Conservation (phyloP, 2,888 invertebrate species). For the Fissipunctia ypsillon region DNA sequence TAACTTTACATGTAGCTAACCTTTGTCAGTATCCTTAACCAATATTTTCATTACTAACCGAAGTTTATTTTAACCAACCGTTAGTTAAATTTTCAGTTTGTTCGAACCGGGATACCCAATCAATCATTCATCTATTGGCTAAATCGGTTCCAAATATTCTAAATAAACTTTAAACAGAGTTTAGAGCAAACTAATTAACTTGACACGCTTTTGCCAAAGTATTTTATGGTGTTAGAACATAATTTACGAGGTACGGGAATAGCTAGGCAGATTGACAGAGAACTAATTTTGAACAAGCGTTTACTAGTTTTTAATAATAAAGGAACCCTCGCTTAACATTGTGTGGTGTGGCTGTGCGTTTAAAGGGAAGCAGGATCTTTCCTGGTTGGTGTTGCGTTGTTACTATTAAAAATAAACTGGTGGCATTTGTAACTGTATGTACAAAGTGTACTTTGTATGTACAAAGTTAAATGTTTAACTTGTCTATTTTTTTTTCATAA, state of each 20-base stretch:
- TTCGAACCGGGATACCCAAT: slow-evolving; percentile 12
- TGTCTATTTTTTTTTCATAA: neutral
- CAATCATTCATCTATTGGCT: slow-evolving; percentile 46
- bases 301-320: slow-evolving; percentile 81
- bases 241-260: slow-evolving; percentile 83
- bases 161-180: slow-evolving; percentile 63
- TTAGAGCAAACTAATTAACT: slow-evolving; percentile 77
- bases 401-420: neutral
- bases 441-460: too few relatives aligned
- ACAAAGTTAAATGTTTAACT: neutral
- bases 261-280: slow-evolving; percentile 78
- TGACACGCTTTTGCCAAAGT: slow-evolving; percentile 77
- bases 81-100: neutral
- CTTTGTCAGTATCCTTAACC: slow-evolving; percentile 2
- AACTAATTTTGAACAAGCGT: slow-evolving; percentile 83
- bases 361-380: slow-evolving; percentile 3
- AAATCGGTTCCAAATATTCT: slow-evolving; percentile 62
- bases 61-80: neutral
- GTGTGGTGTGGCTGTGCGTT: slow-evolving; percentile 59
- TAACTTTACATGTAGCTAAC: neutral
- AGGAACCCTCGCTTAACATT: slow-evolving; percentile 69
- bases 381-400: neutral
- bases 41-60: slow-evolving; percentile 9
- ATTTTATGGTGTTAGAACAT: slow-evolving; percentile 80
- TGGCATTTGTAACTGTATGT: neutral